Evolutionary conservation across 2,797 vertebrate genomes (phyloP).

Genomic region (Pseudocheirus occidentalis): DNA sequence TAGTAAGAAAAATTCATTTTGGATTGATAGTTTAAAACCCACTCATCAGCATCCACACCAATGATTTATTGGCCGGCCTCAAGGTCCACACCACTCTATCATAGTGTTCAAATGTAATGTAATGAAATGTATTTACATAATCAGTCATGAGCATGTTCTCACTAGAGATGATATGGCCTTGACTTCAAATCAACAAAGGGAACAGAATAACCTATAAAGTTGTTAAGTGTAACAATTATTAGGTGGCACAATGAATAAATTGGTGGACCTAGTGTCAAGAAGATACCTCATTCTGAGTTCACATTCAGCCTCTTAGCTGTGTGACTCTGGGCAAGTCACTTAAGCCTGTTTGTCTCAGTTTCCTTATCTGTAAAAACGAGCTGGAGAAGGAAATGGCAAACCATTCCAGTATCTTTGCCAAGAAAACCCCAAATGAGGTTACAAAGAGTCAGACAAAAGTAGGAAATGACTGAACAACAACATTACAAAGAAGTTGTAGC

Average conservation of each 20-base stretch:
- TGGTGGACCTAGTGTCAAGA: background rate
- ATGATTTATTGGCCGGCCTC: background rate
- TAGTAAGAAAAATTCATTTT: background rate
- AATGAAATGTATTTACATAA: background rate
- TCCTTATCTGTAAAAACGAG: background rate
- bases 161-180: background rate
- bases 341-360: background rate
- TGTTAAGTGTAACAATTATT: background rate
- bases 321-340: background rate
- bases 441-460: background rate
- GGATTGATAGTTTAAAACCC: background rate
- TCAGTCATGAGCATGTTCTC: background rate
- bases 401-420: background rate
- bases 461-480: background rate
- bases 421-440: background rate
- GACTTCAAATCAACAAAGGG: background rate
- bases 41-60: background rate
- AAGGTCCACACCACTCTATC: background rate
- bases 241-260: background rate
- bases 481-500: background rate
- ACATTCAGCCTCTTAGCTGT: background rate
- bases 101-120: background rate
- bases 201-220: background rate
- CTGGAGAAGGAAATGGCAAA: background rate
- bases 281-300: background rate